These are phyloP conservation scores for Bubo scandiacus DNA, from an alignment of 2,113 vertebrate genomes.

Conservation along the genomic window DNA sequence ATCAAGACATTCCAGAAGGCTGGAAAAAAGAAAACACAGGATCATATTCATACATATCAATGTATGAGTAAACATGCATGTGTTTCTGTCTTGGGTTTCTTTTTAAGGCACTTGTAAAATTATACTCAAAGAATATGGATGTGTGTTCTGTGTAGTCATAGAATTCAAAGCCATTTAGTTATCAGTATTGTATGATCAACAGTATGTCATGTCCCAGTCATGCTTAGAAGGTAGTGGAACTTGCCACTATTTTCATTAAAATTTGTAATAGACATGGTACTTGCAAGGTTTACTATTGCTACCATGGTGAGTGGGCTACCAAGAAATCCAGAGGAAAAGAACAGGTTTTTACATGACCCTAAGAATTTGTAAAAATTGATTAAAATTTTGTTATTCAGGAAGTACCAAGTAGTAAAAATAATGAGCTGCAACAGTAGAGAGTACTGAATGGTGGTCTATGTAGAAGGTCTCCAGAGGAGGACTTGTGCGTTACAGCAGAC, in stretches of 20 bases:
- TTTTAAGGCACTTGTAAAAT: neutral
- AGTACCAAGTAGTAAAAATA: neutral
- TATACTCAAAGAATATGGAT: neutral
- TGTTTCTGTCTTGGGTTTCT: rapidly evolving
- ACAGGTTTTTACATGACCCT: rapidly evolving
- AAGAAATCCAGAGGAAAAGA: neutral
- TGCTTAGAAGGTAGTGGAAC: neutral
- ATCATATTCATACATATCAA: neutral
- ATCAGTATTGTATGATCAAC: too few relatives aligned
- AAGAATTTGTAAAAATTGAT: neutral
- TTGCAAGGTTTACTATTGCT: neutral
- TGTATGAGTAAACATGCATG: neutral
- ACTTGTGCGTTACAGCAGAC: neutral
- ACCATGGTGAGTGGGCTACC: neutral
- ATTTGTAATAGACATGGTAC: neutral
- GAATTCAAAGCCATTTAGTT: neutral
- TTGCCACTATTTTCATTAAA: neutral
- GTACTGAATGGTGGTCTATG: neutral
- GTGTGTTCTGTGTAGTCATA: neutral
- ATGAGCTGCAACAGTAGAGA: neutral
- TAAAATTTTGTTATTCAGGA: neutral
- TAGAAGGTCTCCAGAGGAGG: neutral
- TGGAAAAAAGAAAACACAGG: neutral
- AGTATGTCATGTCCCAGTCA: neutral
- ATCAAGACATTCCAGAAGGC: neutral